Base-by-base conservation (phyloP, 2,797 vertebrate genomes). In the Bovichtus variegatus region DNA sequence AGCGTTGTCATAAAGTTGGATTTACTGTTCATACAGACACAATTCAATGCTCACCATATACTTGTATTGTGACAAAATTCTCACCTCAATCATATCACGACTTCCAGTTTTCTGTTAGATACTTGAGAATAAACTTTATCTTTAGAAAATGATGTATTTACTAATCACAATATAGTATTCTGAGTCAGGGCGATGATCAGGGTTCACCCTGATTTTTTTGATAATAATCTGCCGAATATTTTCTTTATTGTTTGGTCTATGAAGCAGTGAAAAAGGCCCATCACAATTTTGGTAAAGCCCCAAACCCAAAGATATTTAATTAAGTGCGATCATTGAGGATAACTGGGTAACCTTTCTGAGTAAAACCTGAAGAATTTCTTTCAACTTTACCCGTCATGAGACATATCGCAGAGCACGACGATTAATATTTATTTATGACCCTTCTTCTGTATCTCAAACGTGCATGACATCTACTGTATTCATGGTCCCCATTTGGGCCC, bases 251-350 rank as follows among this genome's bases (percentile, higher is more conserved):
- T n/a, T n/a, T n/a, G n/a, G n/a, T n/a, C n/a, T n/a, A n/a, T n/a
- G n/a, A n/a, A n/a, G n/a, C n/a, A n/a, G n/a, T 25, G 0, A 3
- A 25, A 51, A 51, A 21, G n/a, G n/a, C 21, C n/a, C 0, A 21
- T 49, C 47, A 13, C 47, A 51, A 27, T 27, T 27, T 51, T 25
- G 27, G 23, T n/a, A n/a, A n/a, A n/a, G n/a, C n/a, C n/a, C n/a
- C n/a, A 16, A 51, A 51, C 13, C 15, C 50, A 51, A 9, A 15
- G 12, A 11, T 25, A n/a, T 51, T 27, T 51, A 27, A 27, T 27
- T 7, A 36, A 13, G 31, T 57, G 0, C 1, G 23, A 27, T 61
- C 25, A 12, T 59, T n/a, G 25, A 29, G 10, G 5, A 21, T 8
- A n/a, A 34, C 38, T 41, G 29, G 12, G 38, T 9, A 38, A 13